Evolutionary conservation across 2,797 vertebrate genomes (phyloP).

Genomic region (Astyanax mexicanus): DNA sequence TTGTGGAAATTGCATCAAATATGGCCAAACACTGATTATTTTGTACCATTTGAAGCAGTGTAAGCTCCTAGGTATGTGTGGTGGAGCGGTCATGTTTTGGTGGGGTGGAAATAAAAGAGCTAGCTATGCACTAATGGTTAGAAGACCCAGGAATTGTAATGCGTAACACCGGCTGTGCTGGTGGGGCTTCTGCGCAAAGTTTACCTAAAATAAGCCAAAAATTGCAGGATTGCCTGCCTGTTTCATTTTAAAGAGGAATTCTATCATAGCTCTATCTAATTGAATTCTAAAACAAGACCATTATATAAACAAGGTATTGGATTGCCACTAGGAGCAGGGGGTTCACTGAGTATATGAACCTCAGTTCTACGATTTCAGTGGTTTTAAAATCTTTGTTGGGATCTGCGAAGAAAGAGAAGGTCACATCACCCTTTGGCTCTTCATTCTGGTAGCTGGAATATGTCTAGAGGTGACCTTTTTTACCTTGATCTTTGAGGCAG

Average conservation of each 20-base stretch:
- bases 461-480: neutral
- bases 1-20: too few species aligned
- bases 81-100: constrained; percentile 49
- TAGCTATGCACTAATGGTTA: constrained; percentile 47
- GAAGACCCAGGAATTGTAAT: constrained; percentile 28
- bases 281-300: constrained; percentile 35
- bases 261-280: constrained; percentile 34
- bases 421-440: neutral
- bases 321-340: constrained; percentile 21
- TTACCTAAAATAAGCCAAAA: constrained; percentile 28
- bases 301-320: constrained; percentile 39
- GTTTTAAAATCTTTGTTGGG: constrained; percentile 14
- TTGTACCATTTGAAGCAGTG: constrained; percentile 15
- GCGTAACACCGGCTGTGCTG: constrained; percentile 55
- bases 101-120: constrained; percentile 59
- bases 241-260: constrained; percentile 28
- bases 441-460: neutral
- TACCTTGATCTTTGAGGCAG: neutral
- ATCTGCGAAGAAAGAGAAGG: neutral
- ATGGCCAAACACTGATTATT: too few species aligned
- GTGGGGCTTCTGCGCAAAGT: constrained; percentile 40
- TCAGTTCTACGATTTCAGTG: constrained; percentile 9
- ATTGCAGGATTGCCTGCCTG: constrained; percentile 41
- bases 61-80: constrained; percentile 41
- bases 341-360: constrained; percentile 16